phyloP scores from a whole-genome alignment of 2,888 invertebrate genomes.

The Alitta virens region DNA sequence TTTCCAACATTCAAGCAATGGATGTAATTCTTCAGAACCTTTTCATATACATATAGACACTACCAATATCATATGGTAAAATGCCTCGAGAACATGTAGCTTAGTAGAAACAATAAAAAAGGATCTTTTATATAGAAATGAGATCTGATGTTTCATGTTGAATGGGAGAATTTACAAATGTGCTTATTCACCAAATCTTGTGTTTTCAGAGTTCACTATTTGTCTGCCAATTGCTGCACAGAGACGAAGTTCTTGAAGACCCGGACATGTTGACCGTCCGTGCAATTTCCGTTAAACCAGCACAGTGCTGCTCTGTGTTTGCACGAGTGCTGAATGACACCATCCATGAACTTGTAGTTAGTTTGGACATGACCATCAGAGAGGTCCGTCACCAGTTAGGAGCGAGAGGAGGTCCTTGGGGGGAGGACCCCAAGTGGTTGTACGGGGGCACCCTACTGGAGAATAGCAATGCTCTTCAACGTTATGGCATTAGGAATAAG shows the following conservation, averaged over 20 bases:
- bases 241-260: conserved; percentile 16
- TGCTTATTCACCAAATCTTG: no score
- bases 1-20: no score
- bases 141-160: no score
- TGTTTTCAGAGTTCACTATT: conserved; percentile 8
- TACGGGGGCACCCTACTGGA: conserved; percentile 20
- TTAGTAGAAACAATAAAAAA: no score
- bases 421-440: conserved; percentile 18
- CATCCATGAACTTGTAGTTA: conserved; percentile 6
- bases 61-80: no score
- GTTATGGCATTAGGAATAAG: conserved; percentile 13
- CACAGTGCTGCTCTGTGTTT: background rate
- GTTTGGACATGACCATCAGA: conserved; percentile 11
- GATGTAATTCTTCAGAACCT: no score
- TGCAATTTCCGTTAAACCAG: background rate
- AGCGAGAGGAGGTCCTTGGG: conserved; percentile 13
- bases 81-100: no score
- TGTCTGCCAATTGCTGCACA: conserved; percentile 16
- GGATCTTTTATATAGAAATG: no score
- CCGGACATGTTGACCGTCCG: background rate
- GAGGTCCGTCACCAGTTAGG: conserved; percentile 15
- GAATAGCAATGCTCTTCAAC: background rate
- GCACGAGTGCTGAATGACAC: conserved; percentile 7
- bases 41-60: no score
- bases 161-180: no score